Base-by-base conservation (phyloP, 2,888 invertebrate genomes). In the Rhodophaea formosa region DNA sequence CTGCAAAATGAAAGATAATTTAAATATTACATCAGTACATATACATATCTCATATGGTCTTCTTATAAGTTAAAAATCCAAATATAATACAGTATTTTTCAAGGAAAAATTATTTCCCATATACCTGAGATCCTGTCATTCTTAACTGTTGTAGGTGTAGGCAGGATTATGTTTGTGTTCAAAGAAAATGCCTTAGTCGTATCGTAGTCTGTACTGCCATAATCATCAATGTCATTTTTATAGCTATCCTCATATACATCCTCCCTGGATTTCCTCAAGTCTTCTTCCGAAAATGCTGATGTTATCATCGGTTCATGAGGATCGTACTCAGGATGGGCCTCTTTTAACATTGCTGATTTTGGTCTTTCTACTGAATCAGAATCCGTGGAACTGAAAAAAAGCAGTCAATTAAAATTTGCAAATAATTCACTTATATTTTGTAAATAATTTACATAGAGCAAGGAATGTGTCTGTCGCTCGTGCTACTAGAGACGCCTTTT, bases 261-360 rank as follows among this genome's bases (percentile, higher is more conserved):
- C 51, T 89, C 90, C 44, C 84, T 75, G 0, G 91, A 85, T 64
- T 89, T 90, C 43, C 88, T 73, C 23, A 91, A 70, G 62, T 90
- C 91, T 61, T 91, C 91, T 62, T 91, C 91, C 1, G 90, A 90
- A 63, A 89, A 84, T 5, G 91, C 91, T 0, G 91, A 91, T 0
- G 91, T 91, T 63, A 91, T 89, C 91, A 91, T 91, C 10, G 90
- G 89, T 67, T 90, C 91, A 65, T 91, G 91, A 0, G 91, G 91
- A 65, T 91, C 91, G 61, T 91, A 91, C 62, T 88, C 91, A 0
- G 91, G 91, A 58, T 91, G 91, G 8, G 75, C 70, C 61, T 91
- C 91, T 62, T 90, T 91, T 64, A 83, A 70, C 82, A 84, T 87
- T 0, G 90, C 91, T 0, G 91, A 91, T 66, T 91, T 91, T 1